Evolutionary conservation across 2,888 invertebrate genomes (phyloP).

Genomic region (Cataglyphis cursor): DNA sequence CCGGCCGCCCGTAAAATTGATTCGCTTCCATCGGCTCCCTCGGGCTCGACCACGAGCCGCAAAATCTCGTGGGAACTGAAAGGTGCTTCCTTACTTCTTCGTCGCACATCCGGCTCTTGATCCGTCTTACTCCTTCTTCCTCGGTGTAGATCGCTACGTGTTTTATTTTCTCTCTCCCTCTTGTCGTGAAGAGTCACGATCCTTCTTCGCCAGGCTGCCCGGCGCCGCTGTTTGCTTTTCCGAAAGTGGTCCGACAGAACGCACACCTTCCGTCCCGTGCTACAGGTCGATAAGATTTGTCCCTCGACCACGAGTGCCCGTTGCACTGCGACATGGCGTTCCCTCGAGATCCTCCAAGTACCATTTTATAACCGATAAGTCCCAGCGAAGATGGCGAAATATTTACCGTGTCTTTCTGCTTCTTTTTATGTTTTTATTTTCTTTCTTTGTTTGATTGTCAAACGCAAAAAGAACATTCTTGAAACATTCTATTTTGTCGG

Average conservation of each 20-base stretch:
- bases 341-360: slow-evolving; percentile 36
- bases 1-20: slow-evolving; percentile 82
- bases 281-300: slow-evolving; percentile 69
- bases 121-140: slow-evolving; percentile 20
- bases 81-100: slow-evolving; percentile 72
- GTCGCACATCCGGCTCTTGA: slow-evolving; percentile 5
- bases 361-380: slow-evolving; percentile 71
- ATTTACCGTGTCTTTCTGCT: slow-evolving; percentile 61
- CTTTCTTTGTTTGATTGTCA: slow-evolving; percentile 11
- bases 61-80: slow-evolving; percentile 82
- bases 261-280: slow-evolving; percentile 34
- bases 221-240: slow-evolving; percentile 70
- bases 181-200: slow-evolving; percentile 1
- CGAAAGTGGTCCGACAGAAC: slow-evolving; percentile 66
- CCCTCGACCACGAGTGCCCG: slow-evolving; percentile 50
- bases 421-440: slow-evolving; percentile 12
- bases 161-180: slow-evolving; percentile 47
- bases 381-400: slow-evolving; percentile 53
- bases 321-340: slow-evolving; percentile 33
- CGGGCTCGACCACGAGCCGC: slow-evolving; percentile 76
- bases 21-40: slow-evolving; percentile 75
- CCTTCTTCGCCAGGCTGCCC: slow-evolving; percentile 44
- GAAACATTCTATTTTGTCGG: slow-evolving; percentile 4
- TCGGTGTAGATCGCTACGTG: slow-evolving; percentile 30
- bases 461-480: slow-evolving; percentile 8